These are phyloP conservation scores for Sardinella longiceps DNA, from an alignment of 2,797 vertebrate species.

Conservation along the genomic window DNA sequence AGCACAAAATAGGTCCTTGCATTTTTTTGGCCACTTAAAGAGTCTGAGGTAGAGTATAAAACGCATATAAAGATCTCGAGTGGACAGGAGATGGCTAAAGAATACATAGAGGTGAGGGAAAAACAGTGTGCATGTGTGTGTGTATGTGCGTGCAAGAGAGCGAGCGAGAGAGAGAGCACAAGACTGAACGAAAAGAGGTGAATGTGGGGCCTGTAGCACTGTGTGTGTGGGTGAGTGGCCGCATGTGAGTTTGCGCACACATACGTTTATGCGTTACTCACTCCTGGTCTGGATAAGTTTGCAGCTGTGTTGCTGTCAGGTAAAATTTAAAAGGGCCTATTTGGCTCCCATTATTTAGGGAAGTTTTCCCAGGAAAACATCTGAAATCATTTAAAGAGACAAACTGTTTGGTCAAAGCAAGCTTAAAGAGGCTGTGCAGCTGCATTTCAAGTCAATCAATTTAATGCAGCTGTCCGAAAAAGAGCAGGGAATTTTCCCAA, in stretches of 20 bases:
- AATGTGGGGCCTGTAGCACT: conserved; percentile 4
- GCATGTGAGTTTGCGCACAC: conserved; percentile 17
- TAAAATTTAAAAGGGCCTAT: conserved; percentile 56
- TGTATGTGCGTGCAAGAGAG: conserved; percentile 32
- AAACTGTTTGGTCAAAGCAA: conserved; percentile 83
- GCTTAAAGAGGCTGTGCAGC: conserved; percentile 78
- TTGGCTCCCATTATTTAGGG: conserved; percentile 49
- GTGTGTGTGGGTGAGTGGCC: conserved; percentile 7
- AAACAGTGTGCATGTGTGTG: background rate
- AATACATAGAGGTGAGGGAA: background rate
- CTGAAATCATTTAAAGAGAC: conserved; percentile 83
- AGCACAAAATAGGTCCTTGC: background rate
- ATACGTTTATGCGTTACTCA: conserved; percentile 24
- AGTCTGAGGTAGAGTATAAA: background rate
- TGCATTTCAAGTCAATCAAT: conserved; percentile 79
- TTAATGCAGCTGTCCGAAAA: conserved; percentile 50
- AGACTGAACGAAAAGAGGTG: background rate
- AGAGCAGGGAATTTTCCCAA: conserved; percentile 33
- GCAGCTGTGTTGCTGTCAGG: conserved; percentile 44
- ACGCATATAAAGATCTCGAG: background rate
- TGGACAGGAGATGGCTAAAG: background rate
- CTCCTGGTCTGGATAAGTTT: conserved; percentile 50
- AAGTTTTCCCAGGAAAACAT: conserved; percentile 80
- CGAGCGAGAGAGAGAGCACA: background rate
- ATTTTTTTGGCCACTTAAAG: background rate